Evolutionary conservation across 2,113 vertebrate species (phyloP), one percentile per base, ranked within the genome.

Genomic region (Neolamprologus kungweensis): DNA sequence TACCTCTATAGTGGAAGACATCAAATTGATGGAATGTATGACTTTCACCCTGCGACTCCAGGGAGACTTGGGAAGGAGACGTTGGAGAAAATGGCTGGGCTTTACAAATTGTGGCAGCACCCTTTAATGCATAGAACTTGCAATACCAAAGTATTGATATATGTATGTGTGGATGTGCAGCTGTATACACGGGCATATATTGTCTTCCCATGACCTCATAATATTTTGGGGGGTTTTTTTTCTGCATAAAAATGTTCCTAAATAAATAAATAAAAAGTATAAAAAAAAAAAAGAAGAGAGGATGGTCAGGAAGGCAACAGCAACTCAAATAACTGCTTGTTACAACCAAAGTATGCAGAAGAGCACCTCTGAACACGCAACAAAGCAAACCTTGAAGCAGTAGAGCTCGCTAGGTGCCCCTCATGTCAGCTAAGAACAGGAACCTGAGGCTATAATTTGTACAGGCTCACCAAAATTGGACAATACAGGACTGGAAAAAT

Each of bases 151-250:
- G 53, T 54, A 12, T 54, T 23, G 53, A 55, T 23, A 7, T 7
- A 54, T 54, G 53, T 54, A 54, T 54, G 2, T 23, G n/a, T 54
- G n/a, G n/a, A 54, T 54, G 53, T 54, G n/a, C n/a, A 54, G 51
- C 5, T 21, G 3, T 54, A 23, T 54, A 21, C 5, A 54, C n/a
- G n/a, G 10, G 53, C 53, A 23, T 54, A 23, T 54, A 23, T 54
- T 54, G n/a, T 54, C 53, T 12, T 54, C 6, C 6, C n/a, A 54
- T 3, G n/a, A 54, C 6, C 53, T 3, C n/a, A 54, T 54, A 54
- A 23, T 54, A 23, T 54, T 54, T 54, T 54, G 10, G 9, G 50
- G 4, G 1, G 0, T n/a, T n/a, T n/a, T n/a, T n/a, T n/a, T 21
- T 54, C 53, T 54, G 21, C 53, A 23, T 55, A 54, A 55, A 55